phyloP scores from a whole-genome alignment of 2,113 vertebrate species.

The Cygnus atratus region DNA sequence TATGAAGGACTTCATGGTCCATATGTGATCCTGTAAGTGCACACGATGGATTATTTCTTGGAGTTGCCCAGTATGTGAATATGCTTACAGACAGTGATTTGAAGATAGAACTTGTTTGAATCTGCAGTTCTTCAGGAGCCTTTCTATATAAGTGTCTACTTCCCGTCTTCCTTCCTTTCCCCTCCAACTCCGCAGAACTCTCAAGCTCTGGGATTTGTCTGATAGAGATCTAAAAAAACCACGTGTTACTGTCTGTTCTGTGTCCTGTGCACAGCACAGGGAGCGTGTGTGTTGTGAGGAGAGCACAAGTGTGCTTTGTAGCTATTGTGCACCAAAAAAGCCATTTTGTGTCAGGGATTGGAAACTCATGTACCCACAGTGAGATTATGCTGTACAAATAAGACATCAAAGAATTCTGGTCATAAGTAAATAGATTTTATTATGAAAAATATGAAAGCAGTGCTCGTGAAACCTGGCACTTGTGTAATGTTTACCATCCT shows the following conservation, averaged over 20 bases:
- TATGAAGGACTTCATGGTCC: not conserved
- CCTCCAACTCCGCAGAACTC: not conserved
- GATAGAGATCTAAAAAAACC: not conserved
- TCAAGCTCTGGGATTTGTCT: not conserved
- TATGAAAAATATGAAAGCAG: not conserved
- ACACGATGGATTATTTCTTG: not conserved
- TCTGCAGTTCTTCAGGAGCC: not conserved
- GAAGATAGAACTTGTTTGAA: not conserved
- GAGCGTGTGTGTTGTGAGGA: not conserved
- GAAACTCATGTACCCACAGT: not conserved
- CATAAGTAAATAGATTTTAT: not conserved
- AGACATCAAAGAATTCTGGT: not conserved
- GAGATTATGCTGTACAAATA: not conserved
- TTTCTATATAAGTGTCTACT: rapidly evolving
- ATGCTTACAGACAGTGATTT: not conserved
- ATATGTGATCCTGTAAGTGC: not conserved
- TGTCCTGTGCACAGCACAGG: not conserved
- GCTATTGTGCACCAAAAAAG: not conserved
- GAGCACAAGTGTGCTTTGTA: not conserved
- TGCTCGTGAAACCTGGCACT: not conserved
- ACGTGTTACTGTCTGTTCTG: rapidly evolving
- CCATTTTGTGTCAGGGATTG: not conserved
- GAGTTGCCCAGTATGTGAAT: not conserved
- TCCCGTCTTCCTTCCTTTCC: not conserved
- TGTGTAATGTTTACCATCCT: not conserved